Percentiles rank a stretch among this genome's conserved stretches.
Evolutionary conservation across 2,888 invertebrate genomes (phyloP).

Genomic region (Hypselothyrea guttata): DNA sequence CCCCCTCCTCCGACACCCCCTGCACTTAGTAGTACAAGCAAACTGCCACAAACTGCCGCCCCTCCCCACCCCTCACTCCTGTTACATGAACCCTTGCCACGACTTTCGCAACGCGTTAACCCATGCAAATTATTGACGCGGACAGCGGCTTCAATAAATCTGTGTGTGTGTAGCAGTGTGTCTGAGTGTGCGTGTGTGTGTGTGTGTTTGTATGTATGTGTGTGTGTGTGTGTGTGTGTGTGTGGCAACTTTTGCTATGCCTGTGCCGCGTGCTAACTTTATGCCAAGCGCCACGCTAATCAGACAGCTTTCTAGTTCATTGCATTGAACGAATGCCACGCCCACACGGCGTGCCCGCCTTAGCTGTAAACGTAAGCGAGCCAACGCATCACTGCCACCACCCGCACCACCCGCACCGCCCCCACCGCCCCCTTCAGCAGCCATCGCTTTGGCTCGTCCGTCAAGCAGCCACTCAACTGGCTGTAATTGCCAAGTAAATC

Average conservation of each 20-base stretch:
- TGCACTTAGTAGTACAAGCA: neutral
- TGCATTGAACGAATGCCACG: slow-evolving; percentile 58
- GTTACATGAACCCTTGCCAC: neutral
- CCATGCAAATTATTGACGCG: slow-evolving; percentile 74
- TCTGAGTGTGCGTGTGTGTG: slow-evolving; percentile 16
- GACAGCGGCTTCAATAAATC: slow-evolving; percentile 69
- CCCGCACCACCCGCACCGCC: neutral
- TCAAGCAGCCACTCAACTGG: slow-evolving; percentile 63
- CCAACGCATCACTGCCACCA: neutral
- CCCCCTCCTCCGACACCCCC: neutral
- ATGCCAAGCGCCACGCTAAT: slow-evolving; percentile 67
- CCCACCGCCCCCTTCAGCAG: neutral
- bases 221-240: slow-evolving; percentile 26
- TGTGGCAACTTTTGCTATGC: slow-evolving; percentile 59
- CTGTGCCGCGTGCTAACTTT: slow-evolving; percentile 47
- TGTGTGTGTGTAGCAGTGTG: slow-evolving; percentile 24
- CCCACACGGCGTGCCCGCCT: slow-evolving; percentile 34
- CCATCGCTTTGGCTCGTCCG: slow-evolving; percentile 40
- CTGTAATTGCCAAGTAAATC: slow-evolving; percentile 74
- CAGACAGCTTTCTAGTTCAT: slow-evolving; percentile 76
- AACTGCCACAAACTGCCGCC: neutral
- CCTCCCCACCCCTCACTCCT: neutral
- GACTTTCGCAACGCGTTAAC: slow-evolving; percentile 36
- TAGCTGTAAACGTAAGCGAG: slow-evolving; percentile 22
- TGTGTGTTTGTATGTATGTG: neutral